Base-by-base conservation (phyloP, 2,888 invertebrate species). In the Tolmerus cingulatus region DNA sequence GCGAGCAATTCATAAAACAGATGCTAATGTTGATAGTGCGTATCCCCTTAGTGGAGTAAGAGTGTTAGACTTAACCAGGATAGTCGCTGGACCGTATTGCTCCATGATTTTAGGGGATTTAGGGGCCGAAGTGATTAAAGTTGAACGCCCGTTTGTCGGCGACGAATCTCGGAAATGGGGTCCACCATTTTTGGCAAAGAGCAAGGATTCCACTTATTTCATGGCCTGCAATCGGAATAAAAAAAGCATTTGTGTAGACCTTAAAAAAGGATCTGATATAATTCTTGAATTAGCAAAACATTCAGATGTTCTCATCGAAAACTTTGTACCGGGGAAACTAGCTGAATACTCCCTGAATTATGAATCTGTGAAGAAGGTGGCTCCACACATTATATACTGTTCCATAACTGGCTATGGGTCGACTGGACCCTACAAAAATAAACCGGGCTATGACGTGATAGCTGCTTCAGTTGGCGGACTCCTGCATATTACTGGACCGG, bases 371-470 rank as follows among this genome's bases (percentile, higher is more conserved):
- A 94, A 94, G 79, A 90, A 92, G 81, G 90, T 96, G 2, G 96
- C 97, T 74, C 97, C 98, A 0, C 94, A 94, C 86, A 93, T 99
- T 23, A 95, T 99, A 88, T 99, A 98, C 92, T 98, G 98, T 92
- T 98, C 98, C 0, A 94, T 99, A 84, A 97, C 97, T 84, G 99
- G 99, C 0, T 99, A 97, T 92, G 99, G 99, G 0, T 93, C 95
- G 0, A 93, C 94, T 37, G 99, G 99, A 0, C 98, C 98, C 0
- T 98, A 98, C 92, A 93, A 94, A 3, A 94, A 94, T 30, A 95
- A 96, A 90, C 97, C 98, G n/a, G 99, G 99, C 2, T 99, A 98
- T 92, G 99, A 99, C 93, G 97, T 98, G 0, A 97, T 99, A 89
- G 98, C 98, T 0, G 96, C 98, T 16, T 98, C 98, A 0, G 94